A percentile compares a stretch with the other conserved stretches of the same genome.
phyloP scores from a whole-genome alignment of 2,113 vertebrate species.

The Riparia riparia region DNA sequence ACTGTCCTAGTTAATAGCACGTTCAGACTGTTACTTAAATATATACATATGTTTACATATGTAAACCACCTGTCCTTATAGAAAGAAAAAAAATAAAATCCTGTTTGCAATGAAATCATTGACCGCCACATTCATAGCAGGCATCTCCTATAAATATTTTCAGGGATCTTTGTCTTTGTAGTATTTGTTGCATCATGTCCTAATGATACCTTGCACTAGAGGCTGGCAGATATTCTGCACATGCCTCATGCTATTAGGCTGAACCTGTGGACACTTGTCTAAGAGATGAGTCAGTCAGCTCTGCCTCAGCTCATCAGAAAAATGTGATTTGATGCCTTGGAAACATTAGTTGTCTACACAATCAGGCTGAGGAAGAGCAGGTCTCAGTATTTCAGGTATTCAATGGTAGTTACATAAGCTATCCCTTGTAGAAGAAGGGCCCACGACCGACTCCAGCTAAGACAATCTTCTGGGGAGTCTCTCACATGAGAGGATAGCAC shows the following conservation, averaged over 20 bases:
- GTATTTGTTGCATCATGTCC: not conserved
- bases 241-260: not conserved
- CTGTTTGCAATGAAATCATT: not conserved
- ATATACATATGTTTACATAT: not conserved
- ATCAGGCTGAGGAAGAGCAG: not conserved
- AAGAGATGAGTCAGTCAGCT: not conserved
- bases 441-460: not conserved
- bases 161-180: not conserved
- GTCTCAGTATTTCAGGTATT: not conserved
- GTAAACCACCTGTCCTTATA: not conserved
- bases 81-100: not conserved
- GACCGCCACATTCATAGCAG: not conserved
- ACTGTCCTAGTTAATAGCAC: not conserved
- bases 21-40: not conserved
- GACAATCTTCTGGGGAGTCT: not conserved
- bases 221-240: not conserved
- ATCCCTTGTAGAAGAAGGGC: not conserved
- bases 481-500: not conserved
- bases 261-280: not conserved
- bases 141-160: not conserved
- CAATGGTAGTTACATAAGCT: not conserved
- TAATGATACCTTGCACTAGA: not conserved
- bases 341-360: not conserved
- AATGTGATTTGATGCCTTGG: not conserved
- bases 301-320: not conserved